Percentiles rank a stretch among this genome's conserved stretches.
Conservation (phyloP, 2,888 invertebrate species). For the Aphrophora alni region DNA sequence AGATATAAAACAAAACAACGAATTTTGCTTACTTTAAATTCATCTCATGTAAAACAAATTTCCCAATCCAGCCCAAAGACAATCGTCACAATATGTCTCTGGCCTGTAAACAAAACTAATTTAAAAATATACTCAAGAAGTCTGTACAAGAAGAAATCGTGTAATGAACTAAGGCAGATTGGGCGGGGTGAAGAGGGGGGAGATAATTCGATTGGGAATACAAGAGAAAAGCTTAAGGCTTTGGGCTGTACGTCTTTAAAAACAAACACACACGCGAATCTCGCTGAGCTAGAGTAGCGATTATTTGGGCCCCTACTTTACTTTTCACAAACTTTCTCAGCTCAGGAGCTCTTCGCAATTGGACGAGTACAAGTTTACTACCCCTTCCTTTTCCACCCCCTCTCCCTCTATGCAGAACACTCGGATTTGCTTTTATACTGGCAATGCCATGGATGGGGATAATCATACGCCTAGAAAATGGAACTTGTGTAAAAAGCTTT, state of each 20-base stretch:
- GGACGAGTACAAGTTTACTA: slow-evolving; percentile 17
- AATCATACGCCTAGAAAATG: background rate
- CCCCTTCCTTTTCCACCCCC: background rate
- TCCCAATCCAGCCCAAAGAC: background rate
- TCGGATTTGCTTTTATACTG: background rate
- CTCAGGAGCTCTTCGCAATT: background rate
- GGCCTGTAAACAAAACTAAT: background rate
- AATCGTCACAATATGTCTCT: background rate
- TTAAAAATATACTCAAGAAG: background rate
- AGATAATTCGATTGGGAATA: background rate
- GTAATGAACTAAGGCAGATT: background rate
- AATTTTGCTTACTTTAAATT: background rate
- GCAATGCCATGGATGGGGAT: background rate
- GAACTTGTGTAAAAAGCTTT: background rate
- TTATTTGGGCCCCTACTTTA: background rate
- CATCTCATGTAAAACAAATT: background rate
- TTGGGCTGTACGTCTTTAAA: background rate
- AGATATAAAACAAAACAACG: no score
- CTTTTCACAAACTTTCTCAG: background rate
- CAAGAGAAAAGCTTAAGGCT: background rate
- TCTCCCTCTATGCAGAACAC: background rate
- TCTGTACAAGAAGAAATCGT: slow-evolving; percentile 9
- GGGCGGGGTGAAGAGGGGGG: background rate
- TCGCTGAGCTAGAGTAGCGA: background rate
- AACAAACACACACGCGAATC: background rate